Evolutionary conservation across 2,888 invertebrate species (phyloP).

Genomic region (Nowickia ferox): DNA sequence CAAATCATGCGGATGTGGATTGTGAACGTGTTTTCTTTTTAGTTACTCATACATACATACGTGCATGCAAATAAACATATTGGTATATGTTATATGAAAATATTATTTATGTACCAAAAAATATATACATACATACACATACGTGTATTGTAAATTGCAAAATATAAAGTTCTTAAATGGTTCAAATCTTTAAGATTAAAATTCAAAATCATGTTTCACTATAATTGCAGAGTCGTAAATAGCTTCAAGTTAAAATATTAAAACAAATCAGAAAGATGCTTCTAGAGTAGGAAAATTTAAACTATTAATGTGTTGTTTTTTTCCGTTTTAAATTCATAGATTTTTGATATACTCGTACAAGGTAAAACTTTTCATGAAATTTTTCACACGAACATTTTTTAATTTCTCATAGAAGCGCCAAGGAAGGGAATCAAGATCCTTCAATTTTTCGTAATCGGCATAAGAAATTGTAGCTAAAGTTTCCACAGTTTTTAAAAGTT

Average conservation of each 20-base stretch:
- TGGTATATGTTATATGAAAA: background rate
- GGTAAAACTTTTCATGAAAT: too few species aligned
- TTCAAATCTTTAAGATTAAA: constrained; percentile 13
- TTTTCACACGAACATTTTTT: too few species aligned
- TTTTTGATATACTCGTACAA: too few species aligned
- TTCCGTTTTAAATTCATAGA: too few species aligned
- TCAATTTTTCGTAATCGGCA: too few species aligned
- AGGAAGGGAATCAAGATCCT: too few species aligned
- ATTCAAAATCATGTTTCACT: background rate
- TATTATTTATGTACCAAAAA: background rate
- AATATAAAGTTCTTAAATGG: background rate
- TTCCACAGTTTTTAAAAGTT: too few species aligned
- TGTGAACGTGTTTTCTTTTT: constrained; percentile 58
- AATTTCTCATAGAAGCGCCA: too few species aligned
- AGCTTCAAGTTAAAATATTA: background rate
- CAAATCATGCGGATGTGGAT: constrained; percentile 66
- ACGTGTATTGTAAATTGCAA: background rate
- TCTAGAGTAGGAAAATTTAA: too few species aligned
- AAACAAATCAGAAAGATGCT: too few species aligned
- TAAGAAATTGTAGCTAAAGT: too few species aligned
- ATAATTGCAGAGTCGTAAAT: background rate
- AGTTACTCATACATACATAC: constrained; percentile 1
- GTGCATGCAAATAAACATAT: background rate
- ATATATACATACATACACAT: background rate
- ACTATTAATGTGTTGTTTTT: too few species aligned